phyloP scores from a whole-genome alignment of 1,140 invertebrate genomes.

The Ditylenchus dipsaci region DNA sequence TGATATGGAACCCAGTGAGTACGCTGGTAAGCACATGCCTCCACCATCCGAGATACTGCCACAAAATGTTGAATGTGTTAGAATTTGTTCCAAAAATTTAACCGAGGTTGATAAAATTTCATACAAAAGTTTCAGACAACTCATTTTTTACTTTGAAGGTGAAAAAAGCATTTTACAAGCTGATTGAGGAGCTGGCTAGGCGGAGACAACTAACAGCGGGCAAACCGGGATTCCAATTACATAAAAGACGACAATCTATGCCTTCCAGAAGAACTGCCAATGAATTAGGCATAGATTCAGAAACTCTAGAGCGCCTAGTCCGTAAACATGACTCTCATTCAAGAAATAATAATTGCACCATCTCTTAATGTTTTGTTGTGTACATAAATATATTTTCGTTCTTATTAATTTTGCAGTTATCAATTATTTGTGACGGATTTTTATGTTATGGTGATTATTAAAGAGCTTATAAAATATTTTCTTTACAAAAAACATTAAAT shows the following conservation, averaged over 20 bases:
- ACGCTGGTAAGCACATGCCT: background rate
- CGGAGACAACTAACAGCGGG: background rate
- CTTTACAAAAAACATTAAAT: too few relatives aligned
- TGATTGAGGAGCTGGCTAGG: slow-evolving; percentile 35
- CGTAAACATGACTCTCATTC: slow-evolving; percentile 21
- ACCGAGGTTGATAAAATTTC: slow-evolving; percentile 25
- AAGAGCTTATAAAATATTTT: too few relatives aligned
- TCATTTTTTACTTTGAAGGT: slow-evolving; percentile 28
- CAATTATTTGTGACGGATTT: background rate
- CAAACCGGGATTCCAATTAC: slow-evolving; percentile 21
- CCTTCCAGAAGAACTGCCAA: slow-evolving; percentile 38
- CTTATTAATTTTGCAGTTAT: background rate
- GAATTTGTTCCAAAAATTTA: slow-evolving; percentile 39
- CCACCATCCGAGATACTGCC: slow-evolving; percentile 8
- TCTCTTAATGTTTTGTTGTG: slow-evolving; percentile 16
- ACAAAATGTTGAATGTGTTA: slow-evolving; percentile 16
- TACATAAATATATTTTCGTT: too few relatives aligned
- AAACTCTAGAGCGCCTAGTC: slow-evolving; percentile 25
- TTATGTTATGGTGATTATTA: too few relatives aligned
- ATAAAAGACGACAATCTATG: slow-evolving; percentile 40
- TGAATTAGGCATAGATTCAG: slow-evolving; percentile 38
- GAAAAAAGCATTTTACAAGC: slow-evolving; percentile 31
- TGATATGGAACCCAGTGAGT: slow-evolving; percentile 23
- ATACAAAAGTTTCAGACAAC: background rate
- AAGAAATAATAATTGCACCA: slow-evolving; percentile 26